Conservation (phyloP, 2,888 invertebrate genomes). For the Apotomis capreana region DNA sequence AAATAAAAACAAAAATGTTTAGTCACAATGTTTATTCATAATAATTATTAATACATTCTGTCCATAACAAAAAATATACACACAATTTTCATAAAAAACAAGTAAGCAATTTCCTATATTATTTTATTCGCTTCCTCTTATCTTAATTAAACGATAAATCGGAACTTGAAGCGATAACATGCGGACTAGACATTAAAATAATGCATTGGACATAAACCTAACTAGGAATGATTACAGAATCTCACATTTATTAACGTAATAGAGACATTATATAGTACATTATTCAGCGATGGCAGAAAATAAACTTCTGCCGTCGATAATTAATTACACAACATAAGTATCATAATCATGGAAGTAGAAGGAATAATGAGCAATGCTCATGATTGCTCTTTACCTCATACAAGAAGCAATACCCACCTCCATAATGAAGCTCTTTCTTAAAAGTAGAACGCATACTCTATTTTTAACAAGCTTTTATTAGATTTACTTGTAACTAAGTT, state of each 20-base stretch:
- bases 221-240: slow-evolving; percentile 1
- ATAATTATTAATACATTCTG: neutral
- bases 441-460: too few relatives aligned
- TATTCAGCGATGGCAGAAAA: too few relatives aligned
- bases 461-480: too few relatives aligned
- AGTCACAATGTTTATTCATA: slow-evolving; percentile 8
- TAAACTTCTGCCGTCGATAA: too few relatives aligned
- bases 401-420: too few relatives aligned
- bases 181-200: slow-evolving; percentile 29
- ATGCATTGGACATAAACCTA: neutral
- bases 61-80: slow-evolving; percentile 13
- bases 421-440: too few relatives aligned
- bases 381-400: too few relatives aligned
- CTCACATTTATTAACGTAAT: neutral
- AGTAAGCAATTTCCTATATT: neutral
- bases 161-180: slow-evolving; percentile 30
- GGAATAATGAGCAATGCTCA: too few relatives aligned
- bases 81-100: slow-evolving; percentile 8
- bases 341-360: too few relatives aligned
- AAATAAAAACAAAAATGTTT: neutral
- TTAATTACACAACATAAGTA: too few relatives aligned
- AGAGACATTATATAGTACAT: too few relatives aligned
- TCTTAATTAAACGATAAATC: slow-evolving; percentile 1
- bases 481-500: too few relatives aligned
- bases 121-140: slow-evolving; percentile 8